phyloP scores from a whole-genome alignment of 2,797 vertebrate species.

The Mycteria americana region DNA sequence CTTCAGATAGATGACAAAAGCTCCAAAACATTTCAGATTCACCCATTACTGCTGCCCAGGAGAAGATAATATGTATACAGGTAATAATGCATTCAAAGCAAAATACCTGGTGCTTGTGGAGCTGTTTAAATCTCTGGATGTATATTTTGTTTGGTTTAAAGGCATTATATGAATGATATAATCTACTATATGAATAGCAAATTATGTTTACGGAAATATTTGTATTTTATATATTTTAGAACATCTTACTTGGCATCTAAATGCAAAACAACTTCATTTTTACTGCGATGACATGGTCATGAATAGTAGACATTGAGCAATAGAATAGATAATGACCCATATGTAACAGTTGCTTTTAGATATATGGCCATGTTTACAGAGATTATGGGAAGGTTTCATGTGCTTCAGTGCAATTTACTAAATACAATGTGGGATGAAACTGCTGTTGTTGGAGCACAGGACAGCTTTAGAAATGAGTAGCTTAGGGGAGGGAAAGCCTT shows the following conservation, averaged over 20 bases:
- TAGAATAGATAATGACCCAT: slow-evolving; percentile 31
- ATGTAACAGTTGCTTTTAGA: slow-evolving; percentile 44
- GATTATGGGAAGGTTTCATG: slow-evolving; percentile 30
- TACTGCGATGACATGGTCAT: slow-evolving; percentile 12
- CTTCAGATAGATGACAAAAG: background rate
- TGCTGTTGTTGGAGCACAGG: slow-evolving; percentile 34
- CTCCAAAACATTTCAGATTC: background rate
- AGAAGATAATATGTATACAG: background rate
- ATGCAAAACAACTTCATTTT: slow-evolving; percentile 59
- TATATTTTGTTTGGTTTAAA: slow-evolving; percentile 35
- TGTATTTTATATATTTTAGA: slow-evolving; percentile 10
- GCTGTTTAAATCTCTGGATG: background rate
- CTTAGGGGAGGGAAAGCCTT: background rate
- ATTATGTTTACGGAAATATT: background rate
- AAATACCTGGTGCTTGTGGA: background rate
- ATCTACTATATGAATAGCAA: background rate
- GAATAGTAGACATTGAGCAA: slow-evolving; percentile 24
- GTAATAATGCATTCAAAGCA: background rate
- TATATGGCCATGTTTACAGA: slow-evolving; percentile 5
- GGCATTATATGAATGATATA: background rate
- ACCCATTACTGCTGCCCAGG: background rate
- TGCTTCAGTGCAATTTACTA: slow-evolving; percentile 45
- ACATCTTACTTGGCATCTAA: slow-evolving; percentile 14
- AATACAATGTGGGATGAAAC: slow-evolving; percentile 55
- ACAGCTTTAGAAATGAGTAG: slow-evolving; percentile 30